Evolutionary conservation across 2,888 invertebrate species (phyloP).

Genomic region (Himalopsyche tibetana): DNA sequence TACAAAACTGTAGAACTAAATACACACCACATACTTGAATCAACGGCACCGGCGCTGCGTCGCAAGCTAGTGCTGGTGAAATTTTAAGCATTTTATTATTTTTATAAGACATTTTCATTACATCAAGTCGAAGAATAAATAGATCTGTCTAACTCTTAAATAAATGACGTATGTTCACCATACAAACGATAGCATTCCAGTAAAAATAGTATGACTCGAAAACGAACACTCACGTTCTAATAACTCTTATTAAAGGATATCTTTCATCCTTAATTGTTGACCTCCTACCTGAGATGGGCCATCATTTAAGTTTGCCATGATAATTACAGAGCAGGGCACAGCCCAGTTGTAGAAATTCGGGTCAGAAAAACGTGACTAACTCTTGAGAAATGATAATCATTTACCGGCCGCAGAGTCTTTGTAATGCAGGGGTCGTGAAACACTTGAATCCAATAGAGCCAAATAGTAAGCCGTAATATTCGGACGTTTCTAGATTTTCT

Average conservation of each 20-base stretch:
- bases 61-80: too few relatives aligned
- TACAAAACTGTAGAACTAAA: too few relatives aligned
- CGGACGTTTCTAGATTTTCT: too few relatives aligned
- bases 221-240: not conserved
- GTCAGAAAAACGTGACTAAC: conserved; percentile 15
- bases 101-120: too few relatives aligned
- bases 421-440: not conserved
- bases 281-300: conserved; percentile 21
- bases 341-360: conserved; percentile 34
- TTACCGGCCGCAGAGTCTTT: not conserved
- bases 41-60: too few relatives aligned
- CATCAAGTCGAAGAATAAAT: too few relatives aligned
- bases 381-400: conserved; percentile 26
- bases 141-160: too few relatives aligned
- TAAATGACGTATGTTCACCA: too few relatives aligned
- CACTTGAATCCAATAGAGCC: too few relatives aligned
- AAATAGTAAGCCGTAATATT: too few relatives aligned
- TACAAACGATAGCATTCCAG: not conserved
- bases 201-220: not conserved
- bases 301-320: conserved; percentile 28
- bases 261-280: conserved; percentile 31
- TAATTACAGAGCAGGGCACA: conserved; percentile 1
- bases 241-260: conserved; percentile 34
- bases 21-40: too few relatives aligned
- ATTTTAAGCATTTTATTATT: too few relatives aligned